A percentile compares a stretch with the other conserved stretches of the same genome.
Evolutionary conservation across 1,140 invertebrate species (phyloP).

Genomic region (Elymnias hypermnestra): DNA sequence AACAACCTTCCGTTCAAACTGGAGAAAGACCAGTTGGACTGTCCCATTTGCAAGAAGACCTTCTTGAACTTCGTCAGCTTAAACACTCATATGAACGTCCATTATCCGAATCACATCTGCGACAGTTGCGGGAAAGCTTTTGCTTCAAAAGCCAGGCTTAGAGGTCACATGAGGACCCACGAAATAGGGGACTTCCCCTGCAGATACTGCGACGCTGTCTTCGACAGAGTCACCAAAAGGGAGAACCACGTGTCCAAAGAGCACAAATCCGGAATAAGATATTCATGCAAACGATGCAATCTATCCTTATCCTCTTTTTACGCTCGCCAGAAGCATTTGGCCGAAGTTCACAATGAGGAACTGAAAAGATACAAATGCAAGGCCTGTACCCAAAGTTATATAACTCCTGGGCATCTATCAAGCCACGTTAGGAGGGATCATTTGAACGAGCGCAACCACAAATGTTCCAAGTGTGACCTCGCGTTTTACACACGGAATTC

Average conservation of each 20-base stretch:
- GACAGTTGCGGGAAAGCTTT: constrained; percentile 74
- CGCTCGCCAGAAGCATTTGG: constrained; percentile 52
- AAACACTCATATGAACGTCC: constrained; percentile 68
- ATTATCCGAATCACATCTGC: constrained; percentile 66
- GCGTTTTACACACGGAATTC: constrained; percentile 62
- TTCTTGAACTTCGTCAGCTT: constrained; percentile 63
- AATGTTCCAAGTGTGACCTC: constrained; percentile 68
- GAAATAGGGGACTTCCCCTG: constrained; percentile 57
- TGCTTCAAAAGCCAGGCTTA: constrained; percentile 66
- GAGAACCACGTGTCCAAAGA: constrained; percentile 61
- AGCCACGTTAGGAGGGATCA: constrained; percentile 60
- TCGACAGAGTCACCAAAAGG: constrained; percentile 61
- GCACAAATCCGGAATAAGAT: constrained; percentile 51
- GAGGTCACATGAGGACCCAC: constrained; percentile 70
- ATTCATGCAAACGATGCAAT: constrained; percentile 58
- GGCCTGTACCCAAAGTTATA: constrained; percentile 53
- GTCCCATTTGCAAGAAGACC: constrained; percentile 68
- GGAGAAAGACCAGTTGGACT: constrained; percentile 60
- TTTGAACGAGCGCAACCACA: constrained; percentile 64
- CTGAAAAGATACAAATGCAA: constrained; percentile 61
- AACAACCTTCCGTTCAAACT: constrained; percentile 63
- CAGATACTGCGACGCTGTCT: constrained; percentile 59
- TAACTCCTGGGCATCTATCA: constrained; percentile 50
- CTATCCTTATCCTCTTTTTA: constrained; percentile 53
- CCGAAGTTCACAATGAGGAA: constrained; percentile 60